Evolutionary conservation across 1,140 invertebrate species (phyloP).

Genomic region (Pseudomyrmex dendroicus): DNA sequence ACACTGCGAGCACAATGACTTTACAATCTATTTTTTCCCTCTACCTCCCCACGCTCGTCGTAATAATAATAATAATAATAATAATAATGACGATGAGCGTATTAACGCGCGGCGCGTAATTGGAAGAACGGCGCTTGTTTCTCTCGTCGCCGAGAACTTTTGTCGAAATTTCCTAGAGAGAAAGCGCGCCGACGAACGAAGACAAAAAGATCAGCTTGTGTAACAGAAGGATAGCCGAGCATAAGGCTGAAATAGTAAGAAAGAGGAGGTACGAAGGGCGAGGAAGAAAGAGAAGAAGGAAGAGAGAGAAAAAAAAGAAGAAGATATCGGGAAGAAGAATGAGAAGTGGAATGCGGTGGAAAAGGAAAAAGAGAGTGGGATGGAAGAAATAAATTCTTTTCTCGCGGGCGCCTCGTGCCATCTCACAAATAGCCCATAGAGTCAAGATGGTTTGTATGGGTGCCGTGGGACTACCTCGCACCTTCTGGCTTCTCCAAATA

Average conservation of each 20-base stretch:
- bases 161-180: conserved; percentile 36
- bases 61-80: background rate
- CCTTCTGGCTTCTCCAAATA: conserved; percentile 63
- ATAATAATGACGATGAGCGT: conserved; percentile 23
- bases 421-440: conserved; percentile 72
- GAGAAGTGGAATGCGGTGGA: background rate
- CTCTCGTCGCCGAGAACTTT: conserved; percentile 6
- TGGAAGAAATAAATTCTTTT: conserved; percentile 65
- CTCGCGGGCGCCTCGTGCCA: conserved; percentile 42
- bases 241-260: conserved; percentile 33
- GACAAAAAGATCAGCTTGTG: conserved; percentile 22
- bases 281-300: background rate
- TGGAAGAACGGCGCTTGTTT: background rate
- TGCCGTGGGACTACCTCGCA: conserved; percentile 64
- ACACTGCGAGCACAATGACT: background rate
- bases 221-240: conserved; percentile 7
- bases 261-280: conserved; percentile 18
- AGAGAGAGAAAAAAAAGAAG: background rate
- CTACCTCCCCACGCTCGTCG: too few relatives aligned
- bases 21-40: background rate
- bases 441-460: conserved; percentile 69
- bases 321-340: conserved; percentile 18
- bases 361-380: background rate
- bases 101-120: conserved; percentile 21
- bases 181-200: background rate